Conservation (phyloP, 1,140 invertebrate species). For the Danaus plexippus region DNA sequence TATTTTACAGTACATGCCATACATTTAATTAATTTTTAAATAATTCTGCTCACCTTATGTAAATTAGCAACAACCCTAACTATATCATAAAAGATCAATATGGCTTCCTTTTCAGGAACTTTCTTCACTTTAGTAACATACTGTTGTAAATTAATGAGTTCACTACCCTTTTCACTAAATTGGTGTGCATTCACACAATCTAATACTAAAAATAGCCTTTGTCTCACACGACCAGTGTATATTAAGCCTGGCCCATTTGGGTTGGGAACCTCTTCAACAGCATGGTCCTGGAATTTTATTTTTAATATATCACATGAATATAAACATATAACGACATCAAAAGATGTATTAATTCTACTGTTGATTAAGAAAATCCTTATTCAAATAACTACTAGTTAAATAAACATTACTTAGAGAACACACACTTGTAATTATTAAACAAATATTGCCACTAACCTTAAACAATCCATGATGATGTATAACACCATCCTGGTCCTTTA, state of each 20-base stretch:
- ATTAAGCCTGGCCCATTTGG: constrained; percentile 68
- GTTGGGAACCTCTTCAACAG: constrained; percentile 75
- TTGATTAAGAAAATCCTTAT: no score
- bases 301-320: constrained; percentile 1
- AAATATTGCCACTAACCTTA: constrained; percentile 72
- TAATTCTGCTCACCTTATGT: constrained; percentile 74
- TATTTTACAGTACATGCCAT: no score
- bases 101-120: constrained; percentile 82
- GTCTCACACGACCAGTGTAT: constrained; percentile 76
- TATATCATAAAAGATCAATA: constrained; percentile 84
- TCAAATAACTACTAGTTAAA: no score
- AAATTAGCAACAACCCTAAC: constrained; percentile 82
- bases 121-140: constrained; percentile 88
- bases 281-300: constrained; percentile 75
- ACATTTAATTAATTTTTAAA: constrained; percentile 3
- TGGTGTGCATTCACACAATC: constrained; percentile 85
- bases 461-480: constrained; percentile 87
- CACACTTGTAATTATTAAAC: no score
- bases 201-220: constrained; percentile 81
- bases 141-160: constrained; percentile 85
- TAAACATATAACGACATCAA: neutral
- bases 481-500: constrained; percentile 82
- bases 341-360: no score
- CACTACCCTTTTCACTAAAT: constrained; percentile 78
- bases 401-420: no score